A percentile compares a stretch with the other conserved stretches of the same genome.
Evolutionary conservation across 2,888 invertebrate species (phyloP).

Genomic region (Drosophila picticornis): DNA sequence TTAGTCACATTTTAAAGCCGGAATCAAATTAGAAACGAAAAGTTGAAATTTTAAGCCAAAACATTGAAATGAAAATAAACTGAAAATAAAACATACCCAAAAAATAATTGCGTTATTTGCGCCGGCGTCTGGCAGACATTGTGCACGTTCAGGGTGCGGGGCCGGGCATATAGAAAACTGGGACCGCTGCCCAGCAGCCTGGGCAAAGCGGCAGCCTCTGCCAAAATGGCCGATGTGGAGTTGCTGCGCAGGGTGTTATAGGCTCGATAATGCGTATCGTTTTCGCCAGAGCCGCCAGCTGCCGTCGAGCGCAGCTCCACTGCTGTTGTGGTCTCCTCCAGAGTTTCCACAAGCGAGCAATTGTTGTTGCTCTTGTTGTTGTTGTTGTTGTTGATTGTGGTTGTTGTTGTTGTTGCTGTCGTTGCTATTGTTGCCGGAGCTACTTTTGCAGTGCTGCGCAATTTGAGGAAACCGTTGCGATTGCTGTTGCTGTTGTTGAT

Average conservation of each 20-base stretch:
- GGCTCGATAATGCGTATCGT: slow-evolving; percentile 41
- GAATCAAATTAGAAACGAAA: background rate
- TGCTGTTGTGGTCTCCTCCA: slow-evolving; percentile 64
- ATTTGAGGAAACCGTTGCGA: slow-evolving; percentile 42
- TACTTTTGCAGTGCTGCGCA: slow-evolving; percentile 41
- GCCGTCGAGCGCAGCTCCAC: slow-evolving; percentile 64
- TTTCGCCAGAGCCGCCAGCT: background rate
- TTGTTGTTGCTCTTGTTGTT: slow-evolving; percentile 52
- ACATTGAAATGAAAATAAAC: slow-evolving; percentile 3
- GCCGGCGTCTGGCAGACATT: slow-evolving; percentile 83
- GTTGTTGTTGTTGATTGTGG: slow-evolving; percentile 23
- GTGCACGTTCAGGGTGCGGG: slow-evolving; percentile 84
- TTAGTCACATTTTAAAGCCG: background rate
- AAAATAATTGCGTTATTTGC: slow-evolving; percentile 83
- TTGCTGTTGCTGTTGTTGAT: slow-evolving; percentile 36
- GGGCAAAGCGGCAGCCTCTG: slow-evolving; percentile 52
- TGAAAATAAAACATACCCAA: slow-evolving; percentile 82
- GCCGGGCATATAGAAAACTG: slow-evolving; percentile 71
- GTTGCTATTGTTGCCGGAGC: slow-evolving; percentile 23
- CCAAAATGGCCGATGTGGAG: slow-evolving; percentile 80
- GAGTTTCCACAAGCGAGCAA: slow-evolving; percentile 51
- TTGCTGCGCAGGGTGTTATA: slow-evolving; percentile 77
- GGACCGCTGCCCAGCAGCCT: slow-evolving; percentile 48
- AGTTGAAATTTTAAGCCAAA: background rate
- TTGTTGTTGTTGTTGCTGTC: slow-evolving; percentile 15